Evolutionary conservation across 2,797 vertebrate genomes (phyloP).

Genomic region (Falco rusticolus): DNA sequence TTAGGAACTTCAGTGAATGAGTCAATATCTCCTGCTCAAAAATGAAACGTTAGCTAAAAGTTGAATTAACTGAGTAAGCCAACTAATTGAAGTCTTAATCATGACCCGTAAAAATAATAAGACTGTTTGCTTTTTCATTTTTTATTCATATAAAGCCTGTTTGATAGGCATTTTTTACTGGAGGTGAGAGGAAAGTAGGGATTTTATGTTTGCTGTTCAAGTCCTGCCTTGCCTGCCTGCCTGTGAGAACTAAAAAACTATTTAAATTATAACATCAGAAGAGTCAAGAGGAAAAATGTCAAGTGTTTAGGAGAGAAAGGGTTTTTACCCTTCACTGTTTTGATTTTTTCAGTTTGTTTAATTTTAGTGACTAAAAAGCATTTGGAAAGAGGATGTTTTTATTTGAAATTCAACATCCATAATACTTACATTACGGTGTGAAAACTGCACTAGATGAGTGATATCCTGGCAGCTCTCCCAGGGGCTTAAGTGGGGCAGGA

Average conservation of each 20-base stretch:
- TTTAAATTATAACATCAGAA: neutral
- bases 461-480: conserved; percentile 43
- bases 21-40: neutral
- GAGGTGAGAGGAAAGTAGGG: neutral
- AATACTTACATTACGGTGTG: neutral
- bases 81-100: conserved; percentile 1
- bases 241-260: neutral
- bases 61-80: neutral
- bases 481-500: neutral
- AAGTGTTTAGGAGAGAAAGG: neutral
- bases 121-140: neutral
- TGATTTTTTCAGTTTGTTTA: neutral
- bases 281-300: neutral
- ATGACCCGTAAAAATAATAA: neutral
- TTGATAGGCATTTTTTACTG: neutral
- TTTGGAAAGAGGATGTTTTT: conserved; percentile 37
- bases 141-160: neutral
- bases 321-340: neutral
- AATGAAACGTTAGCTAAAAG: neutral
- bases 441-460: conserved; percentile 14
- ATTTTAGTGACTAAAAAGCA: conserved; percentile 6
- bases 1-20: neutral
- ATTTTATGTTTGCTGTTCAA: neutral
- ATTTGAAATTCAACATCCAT: conserved; percentile 33
- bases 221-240: neutral